Percentiles rank a stretch among this genome's conserved stretches.
phyloP scores from a whole-genome alignment of 2,888 invertebrate genomes.

The Quadroppia sp. region DNA sequence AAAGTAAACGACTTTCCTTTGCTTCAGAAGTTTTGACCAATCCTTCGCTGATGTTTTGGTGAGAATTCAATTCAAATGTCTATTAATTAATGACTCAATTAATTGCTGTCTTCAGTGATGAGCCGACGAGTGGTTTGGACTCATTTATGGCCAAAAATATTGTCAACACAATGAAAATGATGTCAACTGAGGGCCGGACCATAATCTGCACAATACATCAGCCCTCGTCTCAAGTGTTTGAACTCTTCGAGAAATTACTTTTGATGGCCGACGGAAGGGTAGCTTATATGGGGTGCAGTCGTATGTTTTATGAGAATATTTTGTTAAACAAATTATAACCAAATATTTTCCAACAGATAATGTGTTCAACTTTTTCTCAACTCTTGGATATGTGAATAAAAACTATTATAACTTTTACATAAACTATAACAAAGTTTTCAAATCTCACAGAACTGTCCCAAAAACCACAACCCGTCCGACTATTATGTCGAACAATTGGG shows the following conservation, averaged over 20 bases:
- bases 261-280: conserved; percentile 58
- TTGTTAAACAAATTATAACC: not conserved
- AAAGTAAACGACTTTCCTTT: conserved; percentile 88
- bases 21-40: conserved; percentile 94
- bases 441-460: conserved; percentile 52
- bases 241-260: conserved; percentile 56
- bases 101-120: conserved; percentile 62
- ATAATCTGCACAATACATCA: conserved; percentile 60
- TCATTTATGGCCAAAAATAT: conserved; percentile 96
- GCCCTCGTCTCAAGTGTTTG: conserved; percentile 57
- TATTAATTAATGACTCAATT: not conserved
- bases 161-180: conserved; percentile 62
- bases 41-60: conserved; percentile 86
- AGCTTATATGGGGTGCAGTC: conserved; percentile 55
- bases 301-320: not conserved
- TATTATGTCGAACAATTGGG: conserved; percentile 57
- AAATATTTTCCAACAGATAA: not conserved
- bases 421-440: not conserved
- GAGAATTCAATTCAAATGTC: not conserved
- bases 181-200: conserved; percentile 56
- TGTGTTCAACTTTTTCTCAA: conserved; percentile 49
- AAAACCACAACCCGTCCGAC: conserved; percentile 57
- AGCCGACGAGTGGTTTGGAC: conserved; percentile 93
- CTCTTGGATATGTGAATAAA: conserved; percentile 47
- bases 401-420: not conserved